Evolutionary conservation across 2,888 invertebrate species (phyloP).

Genomic region (Stenolophus ochropezus): DNA sequence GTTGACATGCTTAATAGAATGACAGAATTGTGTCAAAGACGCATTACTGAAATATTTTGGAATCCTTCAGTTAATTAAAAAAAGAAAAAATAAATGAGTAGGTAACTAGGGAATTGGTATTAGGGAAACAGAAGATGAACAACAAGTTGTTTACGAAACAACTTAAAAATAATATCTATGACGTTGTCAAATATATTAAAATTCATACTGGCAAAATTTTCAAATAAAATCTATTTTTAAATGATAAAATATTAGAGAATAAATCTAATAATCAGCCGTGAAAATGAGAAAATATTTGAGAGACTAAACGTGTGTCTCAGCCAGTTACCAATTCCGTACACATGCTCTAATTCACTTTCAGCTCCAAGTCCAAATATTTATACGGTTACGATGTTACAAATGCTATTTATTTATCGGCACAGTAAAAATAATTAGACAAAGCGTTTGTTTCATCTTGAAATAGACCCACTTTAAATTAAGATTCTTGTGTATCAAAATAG

Average conservation of each 20-base stretch:
- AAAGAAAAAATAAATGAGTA: too few relatives aligned
- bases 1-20: conserved; percentile 1
- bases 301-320: neutral
- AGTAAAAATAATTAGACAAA: conserved; percentile 38
- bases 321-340: neutral
- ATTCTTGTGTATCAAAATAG: conserved; percentile 26
- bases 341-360: conserved; percentile 30
- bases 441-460: conserved; percentile 24
- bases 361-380: conserved; percentile 31
- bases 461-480: conserved; percentile 28
- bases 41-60: neutral
- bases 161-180: neutral
- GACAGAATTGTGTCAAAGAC: conserved; percentile 43
- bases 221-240: neutral
- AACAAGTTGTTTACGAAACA: neutral
- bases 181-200: neutral
- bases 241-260: neutral
- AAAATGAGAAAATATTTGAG: neutral
- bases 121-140: too few relatives aligned
- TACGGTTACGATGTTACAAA: conserved; percentile 16
- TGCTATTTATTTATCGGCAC: conserved; percentile 34
- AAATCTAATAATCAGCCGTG: too few relatives aligned
- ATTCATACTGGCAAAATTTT: neutral
- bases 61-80: neutral
- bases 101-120: too few relatives aligned